Percentiles rank a stretch among this genome's conserved stretches.
Conservation (phyloP, 2,113 vertebrate genomes). For the Bos taurus region DNA sequence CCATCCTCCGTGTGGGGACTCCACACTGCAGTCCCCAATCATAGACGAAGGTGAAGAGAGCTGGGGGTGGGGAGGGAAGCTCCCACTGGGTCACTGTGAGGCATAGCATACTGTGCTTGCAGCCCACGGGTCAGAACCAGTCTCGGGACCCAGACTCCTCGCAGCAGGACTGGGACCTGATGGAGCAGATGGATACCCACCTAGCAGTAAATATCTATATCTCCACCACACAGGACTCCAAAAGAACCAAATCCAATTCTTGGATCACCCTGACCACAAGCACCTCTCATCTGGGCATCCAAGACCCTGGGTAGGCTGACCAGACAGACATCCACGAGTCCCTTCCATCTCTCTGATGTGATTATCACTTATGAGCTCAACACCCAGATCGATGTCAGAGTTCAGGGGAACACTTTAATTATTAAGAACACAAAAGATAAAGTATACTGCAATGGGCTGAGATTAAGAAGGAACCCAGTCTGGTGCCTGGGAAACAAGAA, state of each 20-base stretch:
- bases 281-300: accelerated
- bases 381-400: not conserved
- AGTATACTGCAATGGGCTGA: not conserved
- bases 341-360: not conserved
- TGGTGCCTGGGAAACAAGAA: not conserved
- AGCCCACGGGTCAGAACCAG: not conserved
- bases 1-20: not conserved
- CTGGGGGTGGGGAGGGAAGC: too few relatives aligned
- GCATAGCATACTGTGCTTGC: too few relatives aligned
- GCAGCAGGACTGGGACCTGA: not conserved
- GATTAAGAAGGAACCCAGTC: not conserved
- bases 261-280: not conserved
- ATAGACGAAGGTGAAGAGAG: not conserved
- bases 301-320: not conserved
- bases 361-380: not conserved
- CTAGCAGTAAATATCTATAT: not conserved
- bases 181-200: not conserved
- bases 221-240: not conserved
- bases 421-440: not conserved
- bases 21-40: not conserved
- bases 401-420: not conserved
- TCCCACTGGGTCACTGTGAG: not conserved
- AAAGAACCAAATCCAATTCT: not conserved
- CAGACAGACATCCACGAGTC: not conserved
- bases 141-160: not conserved